Base-by-base conservation (phyloP, 1,140 invertebrate genomes). In the Lepidurus arcticus region DNA sequence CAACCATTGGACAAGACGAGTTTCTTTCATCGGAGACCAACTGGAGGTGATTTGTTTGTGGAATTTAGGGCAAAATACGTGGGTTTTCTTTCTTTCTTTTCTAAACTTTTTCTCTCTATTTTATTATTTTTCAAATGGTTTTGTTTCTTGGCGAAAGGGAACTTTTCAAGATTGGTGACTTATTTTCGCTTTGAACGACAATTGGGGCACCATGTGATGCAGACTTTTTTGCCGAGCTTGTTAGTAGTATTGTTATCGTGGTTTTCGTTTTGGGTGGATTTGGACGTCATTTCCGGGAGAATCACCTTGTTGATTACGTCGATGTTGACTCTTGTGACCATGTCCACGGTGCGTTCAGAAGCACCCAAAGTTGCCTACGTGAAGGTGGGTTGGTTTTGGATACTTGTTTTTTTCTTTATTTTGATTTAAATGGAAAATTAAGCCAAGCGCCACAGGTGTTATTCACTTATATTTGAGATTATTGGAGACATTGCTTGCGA, bases 181-280 rank as follows among this genome's bases (percentile, higher is more conserved):
- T 65, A 65, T 65, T 65, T 65, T 16, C 53, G 53, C 53, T 65
- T 65, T 65, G 53, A 65, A 21, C 53, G 53, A 65, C 53, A 65
- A 21, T 65, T 65, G 53, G 53, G 53, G n/a, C 53, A 65, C 21
- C 53, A 65, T 65, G 53, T 65, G 53, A 65, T 65, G 53, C 53
- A 65, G 7, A 65, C 53, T 13, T 65, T 65, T 65, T 16, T 65
- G 21, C 53, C 53, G 16, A 65, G 53, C 7, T 65, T 65, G 53
- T 65, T 65, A 16, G 53, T 65, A 21, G 53, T 65, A 1, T 65
- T 21, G 16, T 2, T 65, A 21, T 65, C 53, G 9, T 65, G 53
- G 53, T 65, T 65, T 16, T 65, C 53, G 1, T 65, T 65, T 16
- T 65, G 53, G 53, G 53, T 65, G 53, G 53, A 65, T 21, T 65